phyloP scores from a whole-genome alignment of 2,888 invertebrate species.

The Drosophila ustulata region DNA sequence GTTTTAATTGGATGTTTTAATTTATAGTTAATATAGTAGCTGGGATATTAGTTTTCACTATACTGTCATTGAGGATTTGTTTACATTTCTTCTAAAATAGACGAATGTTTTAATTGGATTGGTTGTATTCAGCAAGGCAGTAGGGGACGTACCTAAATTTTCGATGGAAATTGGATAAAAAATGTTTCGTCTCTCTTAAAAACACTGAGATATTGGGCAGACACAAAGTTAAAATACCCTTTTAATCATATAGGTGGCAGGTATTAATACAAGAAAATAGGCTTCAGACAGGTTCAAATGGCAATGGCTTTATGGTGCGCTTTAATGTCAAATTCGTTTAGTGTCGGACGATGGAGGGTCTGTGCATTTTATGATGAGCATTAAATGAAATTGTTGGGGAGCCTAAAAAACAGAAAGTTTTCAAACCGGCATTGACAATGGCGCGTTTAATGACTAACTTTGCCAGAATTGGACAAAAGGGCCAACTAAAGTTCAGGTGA shows the following conservation, averaged over 20 bases:
- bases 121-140: no score
- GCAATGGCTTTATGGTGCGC: constrained; percentile 49
- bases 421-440: constrained; percentile 62
- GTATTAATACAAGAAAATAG: constrained; percentile 8
- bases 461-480: constrained; percentile 67
- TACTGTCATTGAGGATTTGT: no score
- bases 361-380: constrained; percentile 44
- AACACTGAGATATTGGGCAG: no score
- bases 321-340: constrained; percentile 54
- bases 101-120: no score
- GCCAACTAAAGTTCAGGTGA: constrained; percentile 53
- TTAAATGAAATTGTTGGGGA: constrained; percentile 63
- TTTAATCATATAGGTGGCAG: neutral
- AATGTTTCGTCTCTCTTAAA: no score
- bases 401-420: constrained; percentile 73
- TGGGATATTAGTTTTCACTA: no score
- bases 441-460: constrained; percentile 62
- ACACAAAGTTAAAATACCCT: neutral
- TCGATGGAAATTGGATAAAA: no score
- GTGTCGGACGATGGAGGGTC: constrained; percentile 25
- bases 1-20: no score
- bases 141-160: no score
- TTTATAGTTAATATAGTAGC: no score
- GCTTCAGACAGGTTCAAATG: constrained; percentile 63
- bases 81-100: no score